Base-by-base conservation (phyloP, 2,797 vertebrate genomes). In the Helicolenus hilgendorfi region DNA sequence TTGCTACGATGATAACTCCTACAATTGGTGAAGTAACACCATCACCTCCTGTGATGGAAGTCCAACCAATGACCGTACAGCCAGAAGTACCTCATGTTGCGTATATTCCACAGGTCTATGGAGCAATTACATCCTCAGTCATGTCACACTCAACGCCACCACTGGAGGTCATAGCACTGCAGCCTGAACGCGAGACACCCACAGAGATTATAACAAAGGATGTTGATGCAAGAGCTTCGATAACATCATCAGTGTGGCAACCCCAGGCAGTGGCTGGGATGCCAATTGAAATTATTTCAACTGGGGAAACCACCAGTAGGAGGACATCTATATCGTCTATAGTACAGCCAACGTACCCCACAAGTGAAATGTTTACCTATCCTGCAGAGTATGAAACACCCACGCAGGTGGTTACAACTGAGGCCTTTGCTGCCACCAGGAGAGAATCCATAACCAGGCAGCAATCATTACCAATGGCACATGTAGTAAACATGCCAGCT, bases 381-480 rank as follows among this genome's bases (percentile, higher is more conserved):
- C 88, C 93, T 5, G 26, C 78, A 79, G 94, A 92, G 11, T 93
- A 94, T 92, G 93, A 96, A 86, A 76, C 13, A 1, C 88, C 95
- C 10, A 75, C 65, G 5, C 86, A 96, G 27, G 87, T 93, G 13
- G 75, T 95, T 73, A 90, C 90, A 84, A 86, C 91, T 53, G 94
- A 95, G 11, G 90, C 89, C 20, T 92, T 91, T 91, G 72, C 92
- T 80, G 53, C 93, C 20, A 84, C 87, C 2, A 91, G 94, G 55
- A 94, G 92, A 83, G 90, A 95, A 81, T 94, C 96, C 8, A 93
- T 94, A 89, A 92, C 90, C 36, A 87, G 94, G 81, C 95, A 93
- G 41, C 94, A 95, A 80, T 83, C 91, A 72, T 58, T 83, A 55
- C 73, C 75, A 38, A 38, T 79, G 27, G 64, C 73, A 81, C 94